These are phyloP conservation scores for Galaxea fascicularis DNA, from an alignment of 92 coral and sea anemone species.

Conservation along the genomic window DNA sequence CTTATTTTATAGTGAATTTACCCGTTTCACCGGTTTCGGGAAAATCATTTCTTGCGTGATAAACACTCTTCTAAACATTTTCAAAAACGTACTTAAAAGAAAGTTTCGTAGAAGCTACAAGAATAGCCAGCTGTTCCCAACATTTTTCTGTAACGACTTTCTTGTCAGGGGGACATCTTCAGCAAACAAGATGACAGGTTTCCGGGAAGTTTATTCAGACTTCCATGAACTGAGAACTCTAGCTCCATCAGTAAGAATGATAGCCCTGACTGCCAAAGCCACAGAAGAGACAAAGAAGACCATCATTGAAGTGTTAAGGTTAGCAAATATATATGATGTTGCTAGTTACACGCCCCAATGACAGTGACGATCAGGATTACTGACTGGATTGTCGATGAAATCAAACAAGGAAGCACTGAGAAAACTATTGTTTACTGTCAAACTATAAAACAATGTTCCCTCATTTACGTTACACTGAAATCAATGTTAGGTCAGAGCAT, in stretches of 20 bases:
- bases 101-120: too few species aligned
- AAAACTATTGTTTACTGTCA: too few species aligned
- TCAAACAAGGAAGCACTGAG: too few species aligned
- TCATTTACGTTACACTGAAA: constrained; percentile 21
- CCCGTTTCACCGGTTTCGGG: too few species aligned
- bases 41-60: too few species aligned
- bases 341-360: constrained; percentile 38
- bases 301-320: constrained; percentile 30
- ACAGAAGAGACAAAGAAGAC: constrained; percentile 29
- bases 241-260: too few species aligned
- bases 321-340: constrained; percentile 21
- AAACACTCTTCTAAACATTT: too few species aligned
- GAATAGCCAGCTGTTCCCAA: too few species aligned
- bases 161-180: too few species aligned
- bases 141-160: too few species aligned
- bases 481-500: constrained; percentile 19
- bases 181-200: constrained; percentile 53
- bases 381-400: constrained; percentile 25
- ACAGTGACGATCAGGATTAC: constrained; percentile 33
- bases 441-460: constrained; percentile 49
- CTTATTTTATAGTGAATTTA: too few species aligned
- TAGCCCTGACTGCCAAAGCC: constrained; percentile 45
- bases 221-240: constrained; percentile 33
- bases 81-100: too few species aligned
- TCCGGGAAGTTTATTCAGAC: constrained; percentile 23